A percentile compares a stretch with the other conserved stretches of the same genome.
phyloP scores from a whole-genome alignment of 2,888 invertebrate genomes.

The Trisateles emortualis region DNA sequence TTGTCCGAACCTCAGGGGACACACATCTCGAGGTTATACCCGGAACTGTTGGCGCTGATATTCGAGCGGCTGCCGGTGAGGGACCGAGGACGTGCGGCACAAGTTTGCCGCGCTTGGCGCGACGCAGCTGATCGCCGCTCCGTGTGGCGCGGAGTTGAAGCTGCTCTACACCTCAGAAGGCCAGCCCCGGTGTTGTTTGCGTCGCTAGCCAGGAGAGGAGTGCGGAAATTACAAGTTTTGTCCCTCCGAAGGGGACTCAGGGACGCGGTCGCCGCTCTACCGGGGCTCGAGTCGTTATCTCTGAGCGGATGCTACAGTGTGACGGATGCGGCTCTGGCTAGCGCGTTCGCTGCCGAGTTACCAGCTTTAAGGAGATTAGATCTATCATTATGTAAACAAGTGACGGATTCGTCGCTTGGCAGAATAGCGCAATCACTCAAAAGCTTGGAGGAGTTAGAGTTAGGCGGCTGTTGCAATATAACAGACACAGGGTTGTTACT shows the following conservation, averaged over 20 bases:
- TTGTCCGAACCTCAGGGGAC: slow-evolving; percentile 86
- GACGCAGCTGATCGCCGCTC: slow-evolving; percentile 97
- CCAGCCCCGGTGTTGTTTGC: slow-evolving; percentile 94
- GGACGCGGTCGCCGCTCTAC: slow-evolving; percentile 94
- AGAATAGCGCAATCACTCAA: slow-evolving; percentile 94
- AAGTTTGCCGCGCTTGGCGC: slow-evolving; percentile 95
- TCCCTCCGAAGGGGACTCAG: slow-evolving; percentile 93
- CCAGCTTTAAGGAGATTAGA: slow-evolving; percentile 93
- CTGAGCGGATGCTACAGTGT: slow-evolving; percentile 98
- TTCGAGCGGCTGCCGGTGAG: slow-evolving; percentile 95
- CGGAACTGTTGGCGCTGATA: slow-evolving; percentile 96
- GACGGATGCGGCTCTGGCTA: slow-evolving; percentile 93
- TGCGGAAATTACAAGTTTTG: slow-evolving; percentile 95
- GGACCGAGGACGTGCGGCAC: slow-evolving; percentile 96
- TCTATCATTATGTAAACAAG: slow-evolving; percentile 97
- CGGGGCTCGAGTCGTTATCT: slow-evolving; percentile 95
- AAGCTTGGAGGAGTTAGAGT: slow-evolving; percentile 94
- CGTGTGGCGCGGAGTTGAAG: slow-evolving; percentile 98
- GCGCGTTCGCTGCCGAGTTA: slow-evolving; percentile 92
- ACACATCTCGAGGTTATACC: slow-evolving; percentile 95
- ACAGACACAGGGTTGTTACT: slow-evolving; percentile 95
- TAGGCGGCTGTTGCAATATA: slow-evolving; percentile 97
- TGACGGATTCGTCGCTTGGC: slow-evolving; percentile 95
- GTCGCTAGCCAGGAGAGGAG: slow-evolving; percentile 95
- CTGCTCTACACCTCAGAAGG: slow-evolving; percentile 94